Percentiles rank a stretch among this genome's conserved stretches.
phyloP scores from a whole-genome alignment of 2,797 vertebrate genomes.

The Channallabes apus region DNA sequence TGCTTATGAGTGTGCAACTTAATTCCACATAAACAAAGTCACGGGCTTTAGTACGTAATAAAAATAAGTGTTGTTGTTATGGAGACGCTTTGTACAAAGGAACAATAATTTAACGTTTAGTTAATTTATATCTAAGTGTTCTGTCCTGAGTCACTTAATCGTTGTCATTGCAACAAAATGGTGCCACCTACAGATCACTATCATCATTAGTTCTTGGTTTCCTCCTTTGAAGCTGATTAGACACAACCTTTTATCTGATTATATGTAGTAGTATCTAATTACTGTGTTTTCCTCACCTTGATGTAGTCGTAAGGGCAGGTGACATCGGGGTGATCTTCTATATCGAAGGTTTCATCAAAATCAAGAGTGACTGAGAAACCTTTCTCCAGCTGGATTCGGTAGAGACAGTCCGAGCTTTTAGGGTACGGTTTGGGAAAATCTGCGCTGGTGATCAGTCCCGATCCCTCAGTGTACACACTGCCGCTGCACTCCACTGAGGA shows the following conservation, averaged over 20 bases:
- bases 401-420: slow-evolving; percentile 88
- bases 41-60: no score
- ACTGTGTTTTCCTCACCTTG: slow-evolving; percentile 71
- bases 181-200: not conserved
- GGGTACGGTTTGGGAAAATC: slow-evolving; percentile 90
- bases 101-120: no score
- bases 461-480: slow-evolving; percentile 83
- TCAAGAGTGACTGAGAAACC: slow-evolving; percentile 84
- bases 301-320: slow-evolving; percentile 90
- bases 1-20: no score
- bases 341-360: slow-evolving; percentile 86
- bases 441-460: slow-evolving; percentile 78
- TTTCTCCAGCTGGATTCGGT: slow-evolving; percentile 82
- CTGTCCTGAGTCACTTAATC: not conserved
- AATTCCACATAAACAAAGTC: no score
- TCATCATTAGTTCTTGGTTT: not conserved
- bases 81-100: no score
- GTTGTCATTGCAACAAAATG: not conserved
- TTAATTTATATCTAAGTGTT: not conserved
- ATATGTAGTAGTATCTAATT: not conserved
- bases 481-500: slow-evolving; percentile 89
- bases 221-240: not conserved
- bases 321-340: slow-evolving; percentile 91
- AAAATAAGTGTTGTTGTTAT: no score
- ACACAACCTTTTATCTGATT: not conserved